These are phyloP conservation scores for Saimiri boliviensis DNA, from an alignment of 2,113 vertebrate genomes.

Conservation along the genomic window DNA sequence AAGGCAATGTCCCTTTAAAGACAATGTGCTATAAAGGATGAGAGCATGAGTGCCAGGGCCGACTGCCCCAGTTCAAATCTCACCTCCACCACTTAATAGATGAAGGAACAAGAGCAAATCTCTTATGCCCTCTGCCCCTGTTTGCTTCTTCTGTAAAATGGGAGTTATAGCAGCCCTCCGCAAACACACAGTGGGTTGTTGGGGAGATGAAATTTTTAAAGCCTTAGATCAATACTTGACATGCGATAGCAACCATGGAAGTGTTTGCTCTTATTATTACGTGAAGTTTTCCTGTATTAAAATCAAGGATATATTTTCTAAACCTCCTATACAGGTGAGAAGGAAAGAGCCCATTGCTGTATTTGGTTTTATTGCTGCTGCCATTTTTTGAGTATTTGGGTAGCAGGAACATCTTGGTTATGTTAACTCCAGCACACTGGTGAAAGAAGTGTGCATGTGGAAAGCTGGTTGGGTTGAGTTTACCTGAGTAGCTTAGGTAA, in stretches of 20 bases:
- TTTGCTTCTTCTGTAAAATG: neutral
- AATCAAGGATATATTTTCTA: neutral
- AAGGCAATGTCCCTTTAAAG: rapidly evolving
- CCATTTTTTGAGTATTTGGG: neutral
- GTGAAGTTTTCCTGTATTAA: neutral
- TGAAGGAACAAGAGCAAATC: rapidly evolving
- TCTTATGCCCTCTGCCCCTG: neutral
- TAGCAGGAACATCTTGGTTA: neutral
- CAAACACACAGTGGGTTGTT: neutral
- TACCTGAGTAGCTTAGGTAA: neutral
- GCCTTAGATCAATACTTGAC: neutral
- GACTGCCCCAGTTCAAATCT: neutral
- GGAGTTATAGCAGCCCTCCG: rapidly evolving
- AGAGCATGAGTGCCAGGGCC: neutral
- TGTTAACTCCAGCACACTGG: neutral
- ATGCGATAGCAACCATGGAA: rapidly evolving
- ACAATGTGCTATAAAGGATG: rapidly evolving
- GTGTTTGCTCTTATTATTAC: neutral
- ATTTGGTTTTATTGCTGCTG: neutral
- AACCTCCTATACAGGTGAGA: neutral
- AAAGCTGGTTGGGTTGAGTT: neutral
- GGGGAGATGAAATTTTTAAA: too few relatives aligned
- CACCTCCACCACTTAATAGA: neutral
- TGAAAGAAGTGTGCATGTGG: neutral
- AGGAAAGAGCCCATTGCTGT: neutral